A percentile compares a stretch with the other conserved stretches of the same genome.
phyloP scores from a whole-genome alignment of 2,888 invertebrate species.

The Leptopilina drosophilae region DNA sequence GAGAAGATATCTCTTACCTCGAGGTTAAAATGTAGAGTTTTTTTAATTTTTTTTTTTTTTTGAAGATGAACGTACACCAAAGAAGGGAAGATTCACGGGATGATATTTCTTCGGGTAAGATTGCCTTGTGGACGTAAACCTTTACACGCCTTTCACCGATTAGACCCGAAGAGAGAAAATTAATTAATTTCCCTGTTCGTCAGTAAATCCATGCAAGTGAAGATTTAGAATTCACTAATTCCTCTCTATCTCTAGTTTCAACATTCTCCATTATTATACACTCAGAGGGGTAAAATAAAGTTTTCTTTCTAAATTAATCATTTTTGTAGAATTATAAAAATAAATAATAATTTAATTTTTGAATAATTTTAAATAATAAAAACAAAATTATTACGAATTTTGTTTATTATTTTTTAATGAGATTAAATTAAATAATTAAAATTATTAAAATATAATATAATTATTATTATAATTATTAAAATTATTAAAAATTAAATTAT shows the following conservation, averaged over 20 bases:
- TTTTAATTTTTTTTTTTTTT: not conserved
- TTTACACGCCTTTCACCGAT: conserved; percentile 49
- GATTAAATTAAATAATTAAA: too few relatives aligned
- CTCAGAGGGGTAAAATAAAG: conserved; percentile 34
- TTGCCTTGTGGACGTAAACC: conserved; percentile 38
- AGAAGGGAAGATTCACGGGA: conserved; percentile 28
- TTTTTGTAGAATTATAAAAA: conserved; percentile 15
- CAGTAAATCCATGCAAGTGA: conserved; percentile 43
- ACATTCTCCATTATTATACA: conserved; percentile 20
- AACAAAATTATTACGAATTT: too few relatives aligned
- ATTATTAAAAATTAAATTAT: too few relatives aligned
- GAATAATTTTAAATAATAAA: too few relatives aligned
- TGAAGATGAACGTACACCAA: conserved; percentile 13
- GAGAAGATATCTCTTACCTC: conserved; percentile 4
- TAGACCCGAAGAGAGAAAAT: conserved; percentile 53
- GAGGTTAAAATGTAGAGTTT: not conserved
- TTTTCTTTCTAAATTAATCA: too few relatives aligned
- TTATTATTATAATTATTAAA: too few relatives aligned
- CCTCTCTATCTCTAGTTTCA: conserved; percentile 35
- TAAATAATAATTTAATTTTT: too few relatives aligned
- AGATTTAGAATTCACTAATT: conserved; percentile 39
- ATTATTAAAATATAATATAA: too few relatives aligned
- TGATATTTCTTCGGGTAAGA: conserved; percentile 38
- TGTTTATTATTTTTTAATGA: too few relatives aligned
- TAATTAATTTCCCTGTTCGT: conserved; percentile 53